Conservation (phyloP, 2,888 invertebrate species). For the Tipula unca region DNA sequence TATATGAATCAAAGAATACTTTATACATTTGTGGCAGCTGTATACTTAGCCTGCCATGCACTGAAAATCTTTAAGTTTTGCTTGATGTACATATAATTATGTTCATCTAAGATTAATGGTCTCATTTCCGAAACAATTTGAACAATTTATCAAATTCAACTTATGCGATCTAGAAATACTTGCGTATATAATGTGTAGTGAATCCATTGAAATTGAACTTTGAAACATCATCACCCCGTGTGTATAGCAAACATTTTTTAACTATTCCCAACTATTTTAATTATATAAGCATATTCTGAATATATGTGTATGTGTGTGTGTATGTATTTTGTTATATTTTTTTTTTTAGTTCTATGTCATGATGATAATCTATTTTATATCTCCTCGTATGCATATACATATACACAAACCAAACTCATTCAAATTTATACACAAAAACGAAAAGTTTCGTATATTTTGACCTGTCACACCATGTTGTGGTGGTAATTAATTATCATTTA, state of each 20-base stretch:
- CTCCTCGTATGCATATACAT: neutral
- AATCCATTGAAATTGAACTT: neutral
- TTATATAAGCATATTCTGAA: neutral
- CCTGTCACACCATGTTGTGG: slow-evolving; percentile 8
- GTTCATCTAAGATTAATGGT: neutral
- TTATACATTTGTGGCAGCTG: too few relatives aligned
- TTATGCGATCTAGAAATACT: neutral
- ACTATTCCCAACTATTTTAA: neutral
- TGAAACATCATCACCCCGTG: neutral
- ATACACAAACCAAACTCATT: neutral
- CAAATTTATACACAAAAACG: neutral
- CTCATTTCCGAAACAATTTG: neutral
- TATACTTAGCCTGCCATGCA: too few relatives aligned
- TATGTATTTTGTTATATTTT: neutral
- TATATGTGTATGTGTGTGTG: neutral
- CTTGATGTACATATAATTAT: too few relatives aligned
- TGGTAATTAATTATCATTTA: slow-evolving; percentile 8
- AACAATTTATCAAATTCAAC: neutral
- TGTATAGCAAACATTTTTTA: neutral
- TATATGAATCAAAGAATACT: too few relatives aligned
- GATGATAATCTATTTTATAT: neutral
- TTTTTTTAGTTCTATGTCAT: neutral
- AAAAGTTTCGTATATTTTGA: neutral
- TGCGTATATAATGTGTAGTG: neutral
- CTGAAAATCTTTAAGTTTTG: too few relatives aligned